These are phyloP conservation scores for Agapornis roseicollis DNA, from an alignment of 2,113 vertebrate species.

Conservation along the genomic window DNA sequence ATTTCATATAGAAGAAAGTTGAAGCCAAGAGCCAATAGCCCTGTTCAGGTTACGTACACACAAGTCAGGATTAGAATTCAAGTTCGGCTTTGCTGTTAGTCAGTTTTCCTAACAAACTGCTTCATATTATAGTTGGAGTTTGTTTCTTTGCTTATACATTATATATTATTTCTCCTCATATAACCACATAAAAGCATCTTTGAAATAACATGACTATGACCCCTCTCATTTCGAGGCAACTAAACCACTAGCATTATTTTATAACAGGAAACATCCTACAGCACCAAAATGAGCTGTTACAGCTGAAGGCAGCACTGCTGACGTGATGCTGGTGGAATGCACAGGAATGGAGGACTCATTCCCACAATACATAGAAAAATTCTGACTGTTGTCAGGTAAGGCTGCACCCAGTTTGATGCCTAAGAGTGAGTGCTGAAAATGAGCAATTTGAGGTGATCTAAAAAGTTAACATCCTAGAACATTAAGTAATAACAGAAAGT, in stretches of 20 bases:
- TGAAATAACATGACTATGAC: neutral
- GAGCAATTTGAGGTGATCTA: neutral
- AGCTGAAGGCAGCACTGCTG: neutral
- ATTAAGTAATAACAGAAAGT: neutral
- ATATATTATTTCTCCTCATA: neutral
- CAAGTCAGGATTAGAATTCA: neutral
- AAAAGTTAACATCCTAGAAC: neutral
- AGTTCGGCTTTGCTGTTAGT: neutral
- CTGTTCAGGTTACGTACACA: neutral
- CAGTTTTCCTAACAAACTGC: neutral
- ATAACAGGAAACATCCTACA: neutral
- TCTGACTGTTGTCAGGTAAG: neutral
- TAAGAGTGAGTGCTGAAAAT: neutral
- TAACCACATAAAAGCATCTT: neutral
- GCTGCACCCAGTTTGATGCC: neutral
- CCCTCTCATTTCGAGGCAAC: neutral
- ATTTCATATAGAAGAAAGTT: neutral
- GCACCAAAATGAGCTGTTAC: neutral
- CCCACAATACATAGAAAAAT: neutral
- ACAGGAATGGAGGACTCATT: neutral
- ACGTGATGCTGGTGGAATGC: rapidly evolving
- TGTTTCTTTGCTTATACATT: neutral
- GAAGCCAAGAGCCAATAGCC: neutral
- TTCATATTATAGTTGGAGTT: neutral
- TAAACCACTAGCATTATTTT: neutral